Evolutionary conservation across 37 sponge, comb jelly and placozoan genomes (phyloP).

Genomic region (Geodia barretti): DNA sequence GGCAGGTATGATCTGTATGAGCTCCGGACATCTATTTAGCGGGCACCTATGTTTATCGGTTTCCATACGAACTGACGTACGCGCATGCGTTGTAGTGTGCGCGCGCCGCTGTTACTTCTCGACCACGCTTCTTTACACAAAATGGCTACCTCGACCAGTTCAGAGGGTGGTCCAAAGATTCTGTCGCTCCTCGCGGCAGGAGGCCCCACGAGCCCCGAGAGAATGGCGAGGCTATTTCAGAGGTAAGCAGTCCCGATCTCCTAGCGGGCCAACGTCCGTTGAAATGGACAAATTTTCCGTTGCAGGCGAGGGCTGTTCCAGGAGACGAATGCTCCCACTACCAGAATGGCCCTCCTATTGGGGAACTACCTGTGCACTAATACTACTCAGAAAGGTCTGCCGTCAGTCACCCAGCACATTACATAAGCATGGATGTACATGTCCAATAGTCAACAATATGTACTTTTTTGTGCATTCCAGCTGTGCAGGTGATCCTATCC

Average conservation of each 20-base stretch:
- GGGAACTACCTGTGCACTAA: slow-evolving; percentile 14
- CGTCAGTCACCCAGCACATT: neutral
- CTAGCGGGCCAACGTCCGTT: neutral
- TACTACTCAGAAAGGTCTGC: slow-evolving; percentile 15
- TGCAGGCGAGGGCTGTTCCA: slow-evolving; percentile 21
- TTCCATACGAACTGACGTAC: neutral
- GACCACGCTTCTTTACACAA: too few relatives aligned
- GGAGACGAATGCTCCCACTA: slow-evolving; percentile 15
- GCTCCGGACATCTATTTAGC: too few relatives aligned
- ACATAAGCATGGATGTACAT: neutral
- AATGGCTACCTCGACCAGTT: neutral
- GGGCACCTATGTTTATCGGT: neutral
- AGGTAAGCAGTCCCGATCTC: slow-evolving; percentile 13
- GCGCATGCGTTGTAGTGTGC: neutral
- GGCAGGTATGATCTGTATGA: too few relatives aligned
- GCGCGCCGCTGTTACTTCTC: neutral
- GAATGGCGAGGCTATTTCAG: slow-evolving; percentile 10
- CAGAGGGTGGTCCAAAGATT: neutral
- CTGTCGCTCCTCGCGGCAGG: neutral
- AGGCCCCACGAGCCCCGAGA: neutral
- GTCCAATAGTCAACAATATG: neutral
- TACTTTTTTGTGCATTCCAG: neutral
- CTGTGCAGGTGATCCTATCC: neutral
- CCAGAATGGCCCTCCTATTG: slow-evolving; percentile 23
- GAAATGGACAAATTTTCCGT: neutral